Evolutionary conservation across 2,797 vertebrate species (phyloP).

Genomic region (Aulostomus chinensis): DNA sequence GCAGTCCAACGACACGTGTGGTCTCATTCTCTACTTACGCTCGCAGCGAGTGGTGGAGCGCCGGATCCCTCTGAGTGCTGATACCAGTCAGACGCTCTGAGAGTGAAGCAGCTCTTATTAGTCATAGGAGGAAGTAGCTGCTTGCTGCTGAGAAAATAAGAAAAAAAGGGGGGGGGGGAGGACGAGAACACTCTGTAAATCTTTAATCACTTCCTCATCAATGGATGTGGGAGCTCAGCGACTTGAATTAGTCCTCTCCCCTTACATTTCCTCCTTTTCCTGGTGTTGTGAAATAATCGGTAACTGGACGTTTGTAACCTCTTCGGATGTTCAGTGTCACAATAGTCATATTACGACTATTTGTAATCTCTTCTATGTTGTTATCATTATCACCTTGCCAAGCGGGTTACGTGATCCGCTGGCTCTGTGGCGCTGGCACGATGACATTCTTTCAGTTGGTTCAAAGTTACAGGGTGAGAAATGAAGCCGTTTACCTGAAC

Average conservation of each 20-base stretch:
- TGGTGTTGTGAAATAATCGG: slow-evolving; percentile 12
- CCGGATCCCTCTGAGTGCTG: too few relatives aligned
- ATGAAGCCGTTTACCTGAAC: too few relatives aligned
- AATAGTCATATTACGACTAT: too few relatives aligned
- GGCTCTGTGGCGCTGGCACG: too few relatives aligned
- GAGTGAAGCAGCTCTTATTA: slow-evolving; percentile 42
- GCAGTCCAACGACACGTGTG: too few relatives aligned
- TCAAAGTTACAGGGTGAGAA: too few relatives aligned
- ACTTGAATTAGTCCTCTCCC: slow-evolving; percentile 5
- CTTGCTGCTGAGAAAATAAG: slow-evolving; percentile 22
- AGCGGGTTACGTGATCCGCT: too few relatives aligned
- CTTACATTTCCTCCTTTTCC: slow-evolving; percentile 6
- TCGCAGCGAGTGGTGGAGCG: slow-evolving; percentile 4
- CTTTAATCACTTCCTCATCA: slow-evolving; percentile 59
- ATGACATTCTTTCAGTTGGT: too few relatives aligned
- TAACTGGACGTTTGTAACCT: neutral
- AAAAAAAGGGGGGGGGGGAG: too few relatives aligned
- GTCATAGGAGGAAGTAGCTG: slow-evolving; percentile 71
- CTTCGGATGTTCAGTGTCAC: too few relatives aligned
- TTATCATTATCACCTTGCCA: too few relatives aligned
- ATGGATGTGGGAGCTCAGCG: slow-evolving; percentile 6
- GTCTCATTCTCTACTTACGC: slow-evolving; percentile 55
- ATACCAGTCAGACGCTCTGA: slow-evolving; percentile 3
- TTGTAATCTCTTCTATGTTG: too few relatives aligned
- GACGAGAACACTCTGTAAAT: slow-evolving; percentile 24